Percentiles rank a stretch among this genome's conserved stretches.
Evolutionary conservation across 2,113 vertebrate species (phyloP).

Genomic region (Mastomys natalensis): DNA sequence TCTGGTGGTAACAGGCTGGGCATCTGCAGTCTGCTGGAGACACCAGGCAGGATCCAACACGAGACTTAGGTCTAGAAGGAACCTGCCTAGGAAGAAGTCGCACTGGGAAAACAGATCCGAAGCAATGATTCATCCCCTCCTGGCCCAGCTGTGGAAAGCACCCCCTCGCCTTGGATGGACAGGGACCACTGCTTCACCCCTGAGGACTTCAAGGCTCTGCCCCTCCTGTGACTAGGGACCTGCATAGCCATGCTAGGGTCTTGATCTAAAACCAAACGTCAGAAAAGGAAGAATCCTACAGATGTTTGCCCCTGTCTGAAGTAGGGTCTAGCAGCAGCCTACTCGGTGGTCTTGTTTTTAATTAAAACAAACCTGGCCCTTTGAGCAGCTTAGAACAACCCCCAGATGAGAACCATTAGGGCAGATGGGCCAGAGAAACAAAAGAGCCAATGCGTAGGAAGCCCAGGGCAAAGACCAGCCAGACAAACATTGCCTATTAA

Average conservation of each 20-base stretch:
- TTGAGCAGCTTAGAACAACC: slow-evolving; percentile 86
- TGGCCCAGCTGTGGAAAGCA: background rate
- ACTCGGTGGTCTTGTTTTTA: slow-evolving; percentile 90
- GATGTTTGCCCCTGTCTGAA: slow-evolving; percentile 48
- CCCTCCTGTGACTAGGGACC: slow-evolving; percentile 58
- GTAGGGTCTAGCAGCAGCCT: slow-evolving; percentile 72
- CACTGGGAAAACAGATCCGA: background rate
- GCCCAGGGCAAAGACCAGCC: slow-evolving; percentile 57
- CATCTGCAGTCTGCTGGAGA: accelerated
- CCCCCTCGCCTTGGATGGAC: background rate
- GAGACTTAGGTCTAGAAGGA: background rate
- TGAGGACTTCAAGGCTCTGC: background rate
- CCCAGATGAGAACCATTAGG: slow-evolving; percentile 82
- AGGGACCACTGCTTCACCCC: background rate
- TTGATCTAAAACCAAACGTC: slow-evolving; percentile 82
- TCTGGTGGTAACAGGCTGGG: background rate
- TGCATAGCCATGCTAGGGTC: slow-evolving; percentile 70
- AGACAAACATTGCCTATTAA: slow-evolving; percentile 53
- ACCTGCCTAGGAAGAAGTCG: background rate
- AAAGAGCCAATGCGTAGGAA: slow-evolving; percentile 26
- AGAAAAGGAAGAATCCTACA: background rate
- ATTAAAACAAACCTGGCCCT: slow-evolving; percentile 87
- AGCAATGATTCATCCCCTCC: background rate
- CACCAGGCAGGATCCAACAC: background rate
- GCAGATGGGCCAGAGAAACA: slow-evolving; percentile 77